Conservation (phyloP, 2,113 vertebrate species). For the Vidua chalybeata region DNA sequence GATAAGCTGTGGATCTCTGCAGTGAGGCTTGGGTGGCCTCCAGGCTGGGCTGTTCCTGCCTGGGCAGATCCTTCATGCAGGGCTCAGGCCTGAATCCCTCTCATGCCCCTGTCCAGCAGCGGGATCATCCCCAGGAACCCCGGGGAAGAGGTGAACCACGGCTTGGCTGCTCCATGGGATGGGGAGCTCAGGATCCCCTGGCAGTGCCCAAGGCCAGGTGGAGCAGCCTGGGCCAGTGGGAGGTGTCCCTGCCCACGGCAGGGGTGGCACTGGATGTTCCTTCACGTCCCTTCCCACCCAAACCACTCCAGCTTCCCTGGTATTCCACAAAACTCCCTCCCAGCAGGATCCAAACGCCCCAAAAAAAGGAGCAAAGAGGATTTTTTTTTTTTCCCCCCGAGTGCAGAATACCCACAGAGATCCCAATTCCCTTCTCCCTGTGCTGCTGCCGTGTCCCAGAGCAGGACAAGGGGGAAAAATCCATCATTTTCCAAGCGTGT, state of each 20-base stretch:
- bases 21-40: background rate
- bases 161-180: background rate
- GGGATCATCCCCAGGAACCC: background rate
- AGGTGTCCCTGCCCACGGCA: background rate
- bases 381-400: background rate
- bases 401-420: accelerated
- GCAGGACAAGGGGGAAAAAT: accelerated
- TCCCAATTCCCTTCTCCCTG: accelerated
- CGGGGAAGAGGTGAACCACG: background rate
- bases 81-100: background rate
- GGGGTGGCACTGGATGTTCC: background rate
- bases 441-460: background rate
- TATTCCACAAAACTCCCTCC: background rate
- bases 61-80: accelerated
- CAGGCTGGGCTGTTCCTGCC: background rate
- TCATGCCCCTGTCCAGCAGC: background rate
- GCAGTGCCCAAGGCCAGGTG: background rate
- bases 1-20: accelerated
- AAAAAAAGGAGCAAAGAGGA: background rate
- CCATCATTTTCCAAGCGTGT: accelerated
- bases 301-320: background rate
- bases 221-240: accelerated
- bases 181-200: background rate
- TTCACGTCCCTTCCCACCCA: background rate
- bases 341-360: background rate